phyloP scores from a whole-genome alignment of 2,888 invertebrate species.

The Archips xylosteana region DNA sequence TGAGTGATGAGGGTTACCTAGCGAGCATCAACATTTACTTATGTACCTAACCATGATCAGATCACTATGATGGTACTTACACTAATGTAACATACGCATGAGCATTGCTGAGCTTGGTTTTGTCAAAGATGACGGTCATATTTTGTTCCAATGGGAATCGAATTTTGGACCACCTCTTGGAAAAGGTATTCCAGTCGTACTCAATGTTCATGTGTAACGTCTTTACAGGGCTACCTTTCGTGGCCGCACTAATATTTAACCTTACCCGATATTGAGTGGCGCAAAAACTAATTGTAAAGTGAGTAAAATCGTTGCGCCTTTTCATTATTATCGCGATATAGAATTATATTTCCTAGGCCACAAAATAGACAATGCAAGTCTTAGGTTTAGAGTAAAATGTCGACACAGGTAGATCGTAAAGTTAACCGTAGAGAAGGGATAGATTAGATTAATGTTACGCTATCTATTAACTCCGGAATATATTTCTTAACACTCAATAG shows the following conservation, averaged over 20 bases:
- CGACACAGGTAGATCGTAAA: slow-evolving; percentile 59
- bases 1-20: slow-evolving; percentile 22
- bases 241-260: slow-evolving; percentile 27
- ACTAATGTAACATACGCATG: slow-evolving; percentile 14
- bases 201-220: slow-evolving; percentile 16
- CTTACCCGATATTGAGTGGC: slow-evolving; percentile 28
- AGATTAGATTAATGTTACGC: slow-evolving; percentile 63
- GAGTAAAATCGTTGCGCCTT: slow-evolving; percentile 11
- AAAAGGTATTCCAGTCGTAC: neutral
- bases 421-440: slow-evolving; percentile 70
- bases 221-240: slow-evolving; percentile 35
- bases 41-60: slow-evolving; percentile 10
- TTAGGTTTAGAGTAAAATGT: slow-evolving; percentile 51
- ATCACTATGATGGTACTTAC: slow-evolving; percentile 12
- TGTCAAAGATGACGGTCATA: slow-evolving; percentile 6
- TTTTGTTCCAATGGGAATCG: neutral
- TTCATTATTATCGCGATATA: slow-evolving; percentile 20
- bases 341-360: slow-evolving; percentile 31
- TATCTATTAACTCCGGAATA: slow-evolving; percentile 65
- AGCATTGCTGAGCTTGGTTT: slow-evolving; percentile 32
- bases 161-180: neutral
- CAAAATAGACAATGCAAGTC: slow-evolving; percentile 35
- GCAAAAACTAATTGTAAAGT: slow-evolving; percentile 7
- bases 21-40: slow-evolving; percentile 46
- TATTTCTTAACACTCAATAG: slow-evolving; percentile 65